Percentiles rank a stretch among this genome's conserved stretches.
Evolutionary conservation across 2,888 invertebrate species (phyloP).

Genomic region (Orthosia incerta): DNA sequence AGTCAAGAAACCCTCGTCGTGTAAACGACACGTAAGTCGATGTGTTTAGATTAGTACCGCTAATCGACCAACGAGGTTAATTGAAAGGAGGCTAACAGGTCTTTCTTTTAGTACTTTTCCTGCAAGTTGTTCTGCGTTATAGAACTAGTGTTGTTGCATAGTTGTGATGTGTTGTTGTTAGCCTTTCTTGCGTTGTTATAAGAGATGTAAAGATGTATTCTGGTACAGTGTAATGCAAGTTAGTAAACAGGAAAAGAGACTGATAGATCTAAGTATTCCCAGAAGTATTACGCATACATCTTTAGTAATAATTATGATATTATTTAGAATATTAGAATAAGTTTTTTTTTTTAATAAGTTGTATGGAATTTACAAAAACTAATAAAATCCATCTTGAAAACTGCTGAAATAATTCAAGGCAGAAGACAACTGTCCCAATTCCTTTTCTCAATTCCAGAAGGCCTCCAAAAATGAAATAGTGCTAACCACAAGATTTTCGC

Average conservation of each 20-base stretch:
- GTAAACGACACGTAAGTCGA: constrained; percentile 21
- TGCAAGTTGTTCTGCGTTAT: constrained; percentile 50
- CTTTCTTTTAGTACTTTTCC: constrained; percentile 58
- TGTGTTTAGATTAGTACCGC: constrained; percentile 57
- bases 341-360: too few relatives aligned
- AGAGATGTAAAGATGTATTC: not conserved
- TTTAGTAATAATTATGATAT: too few relatives aligned
- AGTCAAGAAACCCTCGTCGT: constrained; percentile 21
- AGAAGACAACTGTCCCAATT: not conserved
- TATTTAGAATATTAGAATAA: too few relatives aligned
- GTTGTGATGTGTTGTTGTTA: constrained; percentile 17
- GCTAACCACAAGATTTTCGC: constrained; percentile 16
- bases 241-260: not conserved
- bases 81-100: constrained; percentile 54
- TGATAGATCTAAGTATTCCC: too few relatives aligned
- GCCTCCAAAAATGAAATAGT: constrained; percentile 16
- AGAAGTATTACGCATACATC: too few relatives aligned
- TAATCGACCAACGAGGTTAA: constrained; percentile 54
- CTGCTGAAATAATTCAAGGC: not conserved
- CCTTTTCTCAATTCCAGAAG: not conserved
- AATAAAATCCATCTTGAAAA: not conserved
- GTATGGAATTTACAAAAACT: not conserved
- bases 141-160: constrained; percentile 20
- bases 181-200: not conserved
- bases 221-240: not conserved